Evolutionary conservation across 2,113 vertebrate species (phyloP).

Genomic region (Clarias macrocephalus): DNA sequence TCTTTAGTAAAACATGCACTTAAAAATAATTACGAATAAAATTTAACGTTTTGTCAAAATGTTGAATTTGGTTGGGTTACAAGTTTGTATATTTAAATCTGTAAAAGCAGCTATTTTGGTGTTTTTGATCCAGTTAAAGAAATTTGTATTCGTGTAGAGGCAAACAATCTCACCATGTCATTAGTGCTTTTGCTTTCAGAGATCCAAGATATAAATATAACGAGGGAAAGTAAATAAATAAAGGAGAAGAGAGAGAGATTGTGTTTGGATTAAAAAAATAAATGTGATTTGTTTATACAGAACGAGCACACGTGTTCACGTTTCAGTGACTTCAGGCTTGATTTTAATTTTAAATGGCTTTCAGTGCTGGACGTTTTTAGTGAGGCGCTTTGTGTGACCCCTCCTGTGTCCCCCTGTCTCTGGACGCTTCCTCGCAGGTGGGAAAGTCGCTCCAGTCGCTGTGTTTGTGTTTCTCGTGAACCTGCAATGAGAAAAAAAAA

Average conservation of each 20-base stretch:
- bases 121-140: background rate
- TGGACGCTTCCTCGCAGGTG: background rate
- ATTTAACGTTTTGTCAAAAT: no score
- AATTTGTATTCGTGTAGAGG: background rate
- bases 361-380: no score
- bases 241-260: background rate
- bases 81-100: no score
- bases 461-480: no score
- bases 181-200: background rate
- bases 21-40: no score
- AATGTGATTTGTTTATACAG: background rate
- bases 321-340: background rate
- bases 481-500: no score
- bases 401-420: background rate
- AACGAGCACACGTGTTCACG: background rate
- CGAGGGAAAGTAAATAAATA: background rate
- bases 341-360: background rate
- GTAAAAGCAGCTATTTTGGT: no score
- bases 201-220: background rate
- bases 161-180: background rate
- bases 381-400: background rate
- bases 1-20: background rate
- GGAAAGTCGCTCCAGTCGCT: background rate
- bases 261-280: background rate
- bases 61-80: no score